Percentiles rank a stretch among this genome's conserved stretches.
These are phyloP conservation scores for Pantherophis alleghaniensis DNA, from an alignment of 2,797 vertebrate genomes.

Conservation along the genomic window DNA sequence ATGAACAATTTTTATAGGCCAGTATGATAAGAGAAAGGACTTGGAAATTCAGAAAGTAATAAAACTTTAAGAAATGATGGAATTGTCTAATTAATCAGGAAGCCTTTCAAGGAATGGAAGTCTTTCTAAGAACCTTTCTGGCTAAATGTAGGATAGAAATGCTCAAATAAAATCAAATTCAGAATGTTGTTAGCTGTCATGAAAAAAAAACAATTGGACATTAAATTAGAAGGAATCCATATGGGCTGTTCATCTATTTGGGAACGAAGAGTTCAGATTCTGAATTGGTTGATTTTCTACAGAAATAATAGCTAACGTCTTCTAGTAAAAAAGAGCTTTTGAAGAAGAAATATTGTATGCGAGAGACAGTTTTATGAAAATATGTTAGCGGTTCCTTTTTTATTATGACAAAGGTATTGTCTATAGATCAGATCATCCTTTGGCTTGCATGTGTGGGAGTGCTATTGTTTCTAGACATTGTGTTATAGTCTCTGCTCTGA, in stretches of 20 bases:
- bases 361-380: not conserved
- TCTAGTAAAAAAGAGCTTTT: not conserved
- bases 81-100: not conserved
- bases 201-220: not conserved
- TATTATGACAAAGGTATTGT: not conserved
- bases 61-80: not conserved
- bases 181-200: not conserved
- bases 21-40: constrained; percentile 2
- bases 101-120: not conserved
- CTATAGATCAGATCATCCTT: not conserved
- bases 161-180: not conserved
- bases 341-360: not conserved
- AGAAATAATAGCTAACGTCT: not conserved
- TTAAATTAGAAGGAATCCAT: not conserved
- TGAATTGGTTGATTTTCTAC: not conserved
- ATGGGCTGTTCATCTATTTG: not conserved
- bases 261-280: not conserved
- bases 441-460: not conserved
- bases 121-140: not conserved
- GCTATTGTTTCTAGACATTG: not conserved
- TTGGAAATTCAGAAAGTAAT: not conserved
- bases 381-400: not conserved
- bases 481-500: not conserved
- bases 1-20: constrained; percentile 25
- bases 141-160: not conserved